phyloP scores from a whole-genome alignment of 2,888 invertebrate species.

The Dysmachus trigonus region DNA sequence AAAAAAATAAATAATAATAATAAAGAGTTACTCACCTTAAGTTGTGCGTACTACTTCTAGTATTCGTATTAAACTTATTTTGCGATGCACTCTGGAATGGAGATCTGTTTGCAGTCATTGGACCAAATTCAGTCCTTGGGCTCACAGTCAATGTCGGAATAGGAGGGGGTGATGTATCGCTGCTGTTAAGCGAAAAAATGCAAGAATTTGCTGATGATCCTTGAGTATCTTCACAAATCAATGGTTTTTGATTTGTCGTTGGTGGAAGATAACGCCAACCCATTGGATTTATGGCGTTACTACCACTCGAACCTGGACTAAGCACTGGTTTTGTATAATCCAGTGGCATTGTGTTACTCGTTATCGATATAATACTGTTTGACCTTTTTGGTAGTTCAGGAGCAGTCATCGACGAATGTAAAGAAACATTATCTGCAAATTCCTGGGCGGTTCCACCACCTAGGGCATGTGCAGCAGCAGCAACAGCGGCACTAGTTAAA shows the following conservation, averaged over 20 bases:
- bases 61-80: conserved; percentile 34
- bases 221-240: conserved; percentile 43
- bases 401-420: conserved; percentile 37
- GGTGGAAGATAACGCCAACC: conserved; percentile 43
- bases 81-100: conserved; percentile 59
- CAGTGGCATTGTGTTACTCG: conserved; percentile 30
- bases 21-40: conserved; percentile 43
- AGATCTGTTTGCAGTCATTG: conserved; percentile 56
- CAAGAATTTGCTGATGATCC: background rate
- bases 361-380: conserved; percentile 52
- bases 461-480: background rate
- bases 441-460: background rate
- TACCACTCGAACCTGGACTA: conserved; percentile 41
- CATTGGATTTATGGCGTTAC: background rate
- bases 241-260: conserved; percentile 18
- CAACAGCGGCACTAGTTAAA: background rate
- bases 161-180: conserved; percentile 43
- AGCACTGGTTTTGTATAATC: conserved; percentile 48
- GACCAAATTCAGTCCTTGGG: conserved; percentile 57
- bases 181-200: background rate
- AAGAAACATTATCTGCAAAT: conserved; percentile 40
- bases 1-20: no score
- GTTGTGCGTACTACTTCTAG: conserved; percentile 48
- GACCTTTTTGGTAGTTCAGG: conserved; percentile 53
- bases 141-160: conserved; percentile 56